Conservation (phyloP, 2,888 invertebrate genomes). For the Cybosia mesomella region DNA sequence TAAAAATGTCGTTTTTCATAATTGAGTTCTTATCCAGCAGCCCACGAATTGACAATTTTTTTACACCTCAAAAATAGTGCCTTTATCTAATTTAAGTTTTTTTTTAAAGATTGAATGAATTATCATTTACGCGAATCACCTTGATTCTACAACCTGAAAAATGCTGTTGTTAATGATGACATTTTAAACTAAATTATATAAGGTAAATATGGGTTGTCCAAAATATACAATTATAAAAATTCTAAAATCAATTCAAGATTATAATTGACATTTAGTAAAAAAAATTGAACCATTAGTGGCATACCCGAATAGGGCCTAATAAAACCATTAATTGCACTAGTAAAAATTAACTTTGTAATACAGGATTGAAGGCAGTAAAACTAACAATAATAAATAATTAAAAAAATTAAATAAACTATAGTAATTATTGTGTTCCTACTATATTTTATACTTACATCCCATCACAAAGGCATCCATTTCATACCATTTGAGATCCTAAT, state of each 20-base stretch:
- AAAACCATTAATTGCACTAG: slow-evolving; percentile 37
- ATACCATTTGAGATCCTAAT: slow-evolving; percentile 66
- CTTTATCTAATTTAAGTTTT: slow-evolving; percentile 32
- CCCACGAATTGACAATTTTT: slow-evolving; percentile 79
- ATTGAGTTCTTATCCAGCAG: slow-evolving; percentile 78
- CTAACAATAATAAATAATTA: slow-evolving; percentile 53
- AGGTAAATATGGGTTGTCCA: slow-evolving; percentile 35
- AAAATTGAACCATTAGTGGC: neutral
- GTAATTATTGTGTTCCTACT: slow-evolving; percentile 31
- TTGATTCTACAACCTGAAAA: slow-evolving; percentile 23
- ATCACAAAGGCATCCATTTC: slow-evolving; percentile 47
- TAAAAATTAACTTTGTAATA: slow-evolving; percentile 29
- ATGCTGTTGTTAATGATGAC: slow-evolving; percentile 21
- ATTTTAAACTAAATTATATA: slow-evolving; percentile 31
- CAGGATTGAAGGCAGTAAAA: slow-evolving; percentile 36
- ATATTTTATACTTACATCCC: slow-evolving; percentile 44
- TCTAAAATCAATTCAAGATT: slow-evolving; percentile 7
- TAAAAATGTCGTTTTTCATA: slow-evolving; percentile 76
- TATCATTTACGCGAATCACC: slow-evolving; percentile 26
- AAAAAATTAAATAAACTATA: slow-evolving; percentile 50
- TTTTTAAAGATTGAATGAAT: slow-evolving; percentile 25
- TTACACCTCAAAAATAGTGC: slow-evolving; percentile 37
- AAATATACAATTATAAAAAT: slow-evolving; percentile 35
- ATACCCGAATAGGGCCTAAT: too few relatives aligned
- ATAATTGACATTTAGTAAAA: slow-evolving; percentile 16